Base-by-base conservation (phyloP, 2,888 invertebrate species). In the Eupithecia subfuscata region DNA sequence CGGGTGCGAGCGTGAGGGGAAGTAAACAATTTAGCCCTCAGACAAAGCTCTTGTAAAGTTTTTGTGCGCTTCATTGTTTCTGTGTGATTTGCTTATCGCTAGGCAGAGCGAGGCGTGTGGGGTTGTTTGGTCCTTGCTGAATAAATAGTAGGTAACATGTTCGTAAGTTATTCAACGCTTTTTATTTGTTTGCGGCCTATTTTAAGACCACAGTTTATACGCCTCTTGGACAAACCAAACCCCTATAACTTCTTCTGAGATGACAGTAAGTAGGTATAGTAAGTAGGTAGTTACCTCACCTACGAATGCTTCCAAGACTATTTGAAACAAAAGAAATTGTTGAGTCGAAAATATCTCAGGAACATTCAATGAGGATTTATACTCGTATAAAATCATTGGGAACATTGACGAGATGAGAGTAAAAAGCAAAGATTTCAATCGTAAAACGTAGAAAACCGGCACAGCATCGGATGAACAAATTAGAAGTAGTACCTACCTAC, bases 1-100 rank as follows among this genome's bases (percentile, higher is more conserved):
- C 18, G 56, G 52, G 72, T 72, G 69, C 64, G 69, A 72, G 69
- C 43, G 72, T 34, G 69, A 65, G 43, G 18, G 40, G 11, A 65
- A 34, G 75, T 64, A 72, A 75, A 71, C 75, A 71, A 75, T 60
- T 43, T 45, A 43, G 40, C 43, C 64, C 64, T 64, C 68, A 16
- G 22, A 43, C 43, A 68, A 68, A 68, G 68, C 68, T 43, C 43
- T 40, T 65, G 70, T 70, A 65, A 65, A 70, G 67, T 70, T 67
- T 70, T 74, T 70, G 69, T 69, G 52, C 74, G 64, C 37, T 37
- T 40, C 45, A 74, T 70, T 70, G 70, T 74, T 70, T 70, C 74
- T 40, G 37, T 67, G n/a, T 37, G 65, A 67, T 67, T 67, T n/a
- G 34, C 37, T 67, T 40, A 67, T 67, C 65, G 64, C 64, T 30